phyloP scores from a whole-genome alignment of 2,888 invertebrate species.

The Lepeophtheirus nordmannii region DNA sequence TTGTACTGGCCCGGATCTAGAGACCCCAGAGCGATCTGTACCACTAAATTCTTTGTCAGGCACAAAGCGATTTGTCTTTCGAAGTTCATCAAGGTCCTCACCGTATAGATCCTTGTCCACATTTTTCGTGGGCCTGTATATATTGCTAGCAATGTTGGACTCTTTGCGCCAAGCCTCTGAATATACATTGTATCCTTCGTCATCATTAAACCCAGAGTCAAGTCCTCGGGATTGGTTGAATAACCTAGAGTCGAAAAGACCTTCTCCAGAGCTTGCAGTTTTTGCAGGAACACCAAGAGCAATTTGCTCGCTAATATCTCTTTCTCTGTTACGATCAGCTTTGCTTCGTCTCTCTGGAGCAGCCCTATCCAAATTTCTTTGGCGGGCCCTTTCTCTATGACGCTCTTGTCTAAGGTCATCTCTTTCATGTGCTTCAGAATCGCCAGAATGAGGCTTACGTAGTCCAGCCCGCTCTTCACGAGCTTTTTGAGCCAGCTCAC shows the following conservation, averaged over 20 bases:
- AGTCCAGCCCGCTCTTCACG: slow-evolving; percentile 84
- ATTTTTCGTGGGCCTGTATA: slow-evolving; percentile 74
- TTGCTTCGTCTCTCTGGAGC: slow-evolving; percentile 82
- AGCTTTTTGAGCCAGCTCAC: slow-evolving; percentile 83
- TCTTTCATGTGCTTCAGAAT: slow-evolving; percentile 51
- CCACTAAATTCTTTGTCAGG: slow-evolving; percentile 95
- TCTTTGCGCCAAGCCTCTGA: slow-evolving; percentile 94
- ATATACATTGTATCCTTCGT: slow-evolving; percentile 93
- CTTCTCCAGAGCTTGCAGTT: slow-evolving; percentile 50
- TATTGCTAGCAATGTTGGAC: slow-evolving; percentile 65
- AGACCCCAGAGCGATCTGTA: slow-evolving; percentile 50
- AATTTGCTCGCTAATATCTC: slow-evolving; percentile 96
- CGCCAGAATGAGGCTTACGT: slow-evolving; percentile 35
- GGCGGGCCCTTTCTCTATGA: slow-evolving; percentile 76
- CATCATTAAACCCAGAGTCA: slow-evolving; percentile 88
- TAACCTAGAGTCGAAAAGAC: slow-evolving; percentile 81
- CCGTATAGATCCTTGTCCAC: slow-evolving; percentile 79
- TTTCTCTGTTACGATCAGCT: slow-evolving; percentile 71
- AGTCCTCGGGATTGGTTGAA: slow-evolving; percentile 86
- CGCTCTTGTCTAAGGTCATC: slow-evolving; percentile 73
- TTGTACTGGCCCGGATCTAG: slow-evolving; percentile 83
- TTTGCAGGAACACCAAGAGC: slow-evolving; percentile 87
- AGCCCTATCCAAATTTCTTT: slow-evolving; percentile 77
- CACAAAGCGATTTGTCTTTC: slow-evolving; percentile 50
- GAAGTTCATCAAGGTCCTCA: slow-evolving; percentile 70